Conservation (phyloP, 2,113 vertebrate species). For the Sciurus niger region DNA sequence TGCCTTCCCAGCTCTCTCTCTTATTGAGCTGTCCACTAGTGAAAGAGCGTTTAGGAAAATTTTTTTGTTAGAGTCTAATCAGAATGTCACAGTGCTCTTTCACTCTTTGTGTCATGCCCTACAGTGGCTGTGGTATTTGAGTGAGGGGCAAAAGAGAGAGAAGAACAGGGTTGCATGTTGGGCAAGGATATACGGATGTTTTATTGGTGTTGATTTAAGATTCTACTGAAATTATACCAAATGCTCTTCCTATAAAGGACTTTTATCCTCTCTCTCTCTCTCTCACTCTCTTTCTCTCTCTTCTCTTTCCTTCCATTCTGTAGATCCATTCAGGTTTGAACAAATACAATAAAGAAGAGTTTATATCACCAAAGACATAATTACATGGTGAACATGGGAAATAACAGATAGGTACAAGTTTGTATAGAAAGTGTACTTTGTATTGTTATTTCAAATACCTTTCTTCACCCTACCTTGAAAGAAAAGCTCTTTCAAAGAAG, state of each 20-base stretch:
- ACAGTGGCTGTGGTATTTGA: slow-evolving; percentile 56
- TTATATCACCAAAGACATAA: slow-evolving; percentile 55
- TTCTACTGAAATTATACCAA: slow-evolving; percentile 9
- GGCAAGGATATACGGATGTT: not conserved
- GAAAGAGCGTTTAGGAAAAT: slow-evolving; percentile 57
- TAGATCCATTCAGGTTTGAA: slow-evolving; percentile 30
- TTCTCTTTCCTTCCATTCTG: not conserved
- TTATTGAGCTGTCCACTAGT: slow-evolving; percentile 65
- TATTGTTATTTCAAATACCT: slow-evolving; percentile 62
- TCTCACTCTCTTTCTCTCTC: too few species aligned
- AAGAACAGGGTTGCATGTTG: not conserved
- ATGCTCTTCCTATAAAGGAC: not conserved
- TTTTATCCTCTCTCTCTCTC: not conserved
- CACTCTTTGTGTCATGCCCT: slow-evolving; percentile 56
- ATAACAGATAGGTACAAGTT: slow-evolving; percentile 43
- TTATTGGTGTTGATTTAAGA: not conserved
- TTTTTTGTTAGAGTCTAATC: slow-evolving; percentile 68
- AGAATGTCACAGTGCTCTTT: slow-evolving; percentile 55
- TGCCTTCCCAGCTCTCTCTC: slow-evolving; percentile 37
- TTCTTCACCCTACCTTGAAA: slow-evolving; percentile 56
- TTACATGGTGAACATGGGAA: not conserved
- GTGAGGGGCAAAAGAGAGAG: slow-evolving; percentile 60
- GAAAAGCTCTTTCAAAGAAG: slow-evolving; percentile 59
- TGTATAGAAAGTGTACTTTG: slow-evolving; percentile 65
- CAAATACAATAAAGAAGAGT: slow-evolving; percentile 44